Evolutionary conservation across 92 coral and sea anemone genomes (phyloP).

Genomic region (Montipora capitata): DNA sequence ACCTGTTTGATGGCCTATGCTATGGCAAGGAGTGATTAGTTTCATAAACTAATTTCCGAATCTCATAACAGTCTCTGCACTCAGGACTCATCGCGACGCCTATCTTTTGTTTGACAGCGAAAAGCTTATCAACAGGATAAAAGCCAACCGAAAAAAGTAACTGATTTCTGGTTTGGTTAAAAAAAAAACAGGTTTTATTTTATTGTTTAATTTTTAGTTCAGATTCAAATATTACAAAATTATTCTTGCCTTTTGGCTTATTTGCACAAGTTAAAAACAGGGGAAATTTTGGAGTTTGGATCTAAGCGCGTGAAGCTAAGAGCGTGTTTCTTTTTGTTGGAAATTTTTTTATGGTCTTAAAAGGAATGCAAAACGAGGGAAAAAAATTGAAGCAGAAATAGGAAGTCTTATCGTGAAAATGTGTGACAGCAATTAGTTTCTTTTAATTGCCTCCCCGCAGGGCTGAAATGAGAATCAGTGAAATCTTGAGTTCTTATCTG

Average conservation of each 20-base stretch:
- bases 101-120: neutral
- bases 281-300: too few relatives aligned
- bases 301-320: neutral
- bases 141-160: neutral
- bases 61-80: conserved; percentile 8
- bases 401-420: conserved; percentile 11
- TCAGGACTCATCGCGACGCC: neutral
- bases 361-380: neutral
- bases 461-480: neutral
- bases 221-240: too few relatives aligned
- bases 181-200: neutral
- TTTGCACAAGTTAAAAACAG: too few relatives aligned
- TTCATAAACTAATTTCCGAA: conserved; percentile 29
- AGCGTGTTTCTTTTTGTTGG: too few relatives aligned
- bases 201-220: neutral
- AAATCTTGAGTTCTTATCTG: conserved; percentile 10
- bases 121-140: conserved; percentile 8
- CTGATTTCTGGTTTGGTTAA: neutral
- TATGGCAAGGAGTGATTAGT: conserved; percentile 20
- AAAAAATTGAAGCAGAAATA: neutral
- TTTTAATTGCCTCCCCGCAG: conserved; percentile 41
- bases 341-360: neutral
- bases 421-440: conserved; percentile 24
- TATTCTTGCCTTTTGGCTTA: too few relatives aligned
- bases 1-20: conserved; percentile 8